A percentile compares a stretch with the other conserved stretches of the same genome.
Conservation (phyloP, 1,140 invertebrate genomes). For the Leucophenga varia region DNA sequence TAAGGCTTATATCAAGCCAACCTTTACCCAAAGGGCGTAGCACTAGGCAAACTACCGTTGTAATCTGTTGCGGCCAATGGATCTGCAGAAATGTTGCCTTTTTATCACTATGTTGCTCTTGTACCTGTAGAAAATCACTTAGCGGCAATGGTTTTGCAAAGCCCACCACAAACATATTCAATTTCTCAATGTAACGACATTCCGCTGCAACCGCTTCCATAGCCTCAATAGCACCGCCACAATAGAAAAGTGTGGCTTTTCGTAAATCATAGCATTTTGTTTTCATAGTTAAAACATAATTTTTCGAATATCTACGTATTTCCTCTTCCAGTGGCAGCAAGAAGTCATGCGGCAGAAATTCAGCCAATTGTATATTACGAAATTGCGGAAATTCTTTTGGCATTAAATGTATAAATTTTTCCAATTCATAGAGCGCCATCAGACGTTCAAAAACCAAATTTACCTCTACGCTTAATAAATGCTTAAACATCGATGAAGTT, state of each 20-base stretch:
- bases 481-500: conserved; percentile 28
- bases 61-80: conserved; percentile 40
- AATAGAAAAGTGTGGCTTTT: conserved; percentile 35
- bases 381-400: conserved; percentile 47
- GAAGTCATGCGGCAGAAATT: conserved; percentile 29
- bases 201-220: conserved; percentile 39
- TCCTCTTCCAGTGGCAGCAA: conserved; percentile 14
- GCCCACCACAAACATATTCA: conserved; percentile 30
- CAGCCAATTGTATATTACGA: conserved; percentile 25
- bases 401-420: conserved; percentile 41
- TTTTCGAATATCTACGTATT: conserved; percentile 25
- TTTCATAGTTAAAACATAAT: conserved; percentile 21
- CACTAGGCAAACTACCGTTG: conserved; percentile 28
- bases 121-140: conserved; percentile 32
- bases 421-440: conserved; percentile 47
- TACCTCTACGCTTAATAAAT: conserved; percentile 32
- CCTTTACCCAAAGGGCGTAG: conserved; percentile 41
- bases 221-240: conserved; percentile 32
- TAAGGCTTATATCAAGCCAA: conserved; percentile 41
- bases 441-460: conserved; percentile 45
- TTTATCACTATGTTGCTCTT: conserved; percentile 38
- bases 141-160: conserved; percentile 38
- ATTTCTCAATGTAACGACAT: conserved; percentile 38
- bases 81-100: conserved; percentile 38
- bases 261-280: conserved; percentile 21